These are phyloP conservation scores for Noctua janthina DNA, from an alignment of 2,888 invertebrate genomes.

Conservation along the genomic window DNA sequence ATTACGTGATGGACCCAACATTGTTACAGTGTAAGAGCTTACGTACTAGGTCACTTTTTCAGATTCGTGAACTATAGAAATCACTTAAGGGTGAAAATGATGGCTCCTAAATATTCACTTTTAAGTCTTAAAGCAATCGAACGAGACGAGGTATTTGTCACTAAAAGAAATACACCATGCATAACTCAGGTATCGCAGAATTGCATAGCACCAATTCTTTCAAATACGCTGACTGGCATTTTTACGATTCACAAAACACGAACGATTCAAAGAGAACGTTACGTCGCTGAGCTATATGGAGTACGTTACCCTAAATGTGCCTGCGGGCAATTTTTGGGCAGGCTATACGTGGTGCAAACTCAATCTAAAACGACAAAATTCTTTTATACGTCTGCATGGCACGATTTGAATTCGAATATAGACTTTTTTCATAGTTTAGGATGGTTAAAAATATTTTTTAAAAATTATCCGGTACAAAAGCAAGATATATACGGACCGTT, in stretches of 20 bases:
- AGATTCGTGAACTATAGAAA: neutral
- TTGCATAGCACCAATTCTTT: constrained; percentile 27
- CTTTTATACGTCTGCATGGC: neutral
- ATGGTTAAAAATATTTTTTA: neutral
- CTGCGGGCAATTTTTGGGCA: constrained; percentile 46
- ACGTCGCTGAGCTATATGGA: constrained; percentile 39
- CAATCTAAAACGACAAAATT: constrained; percentile 39
- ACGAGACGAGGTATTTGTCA: neutral
- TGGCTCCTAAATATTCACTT: neutral
- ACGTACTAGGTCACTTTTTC: neutral
- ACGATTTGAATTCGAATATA: neutral
- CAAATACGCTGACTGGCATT: constrained; percentile 39
- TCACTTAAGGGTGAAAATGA: neutral
- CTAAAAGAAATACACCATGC: constrained; percentile 1
- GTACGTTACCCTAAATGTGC: constrained; percentile 52
- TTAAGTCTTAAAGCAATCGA: neutral
- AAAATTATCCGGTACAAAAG: neutral
- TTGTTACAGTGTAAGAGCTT: neutral
- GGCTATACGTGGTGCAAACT: constrained; percentile 20
- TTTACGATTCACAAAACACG: constrained; percentile 50
- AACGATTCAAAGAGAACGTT: constrained; percentile 45
- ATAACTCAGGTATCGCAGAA: constrained; percentile 21
- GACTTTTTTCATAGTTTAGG: neutral
- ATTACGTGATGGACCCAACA: neutral
- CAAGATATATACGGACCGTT: too few relatives aligned